Evolutionary conservation across 2,888 invertebrate species (phyloP).

Genomic region (Spodoptera exigua): DNA sequence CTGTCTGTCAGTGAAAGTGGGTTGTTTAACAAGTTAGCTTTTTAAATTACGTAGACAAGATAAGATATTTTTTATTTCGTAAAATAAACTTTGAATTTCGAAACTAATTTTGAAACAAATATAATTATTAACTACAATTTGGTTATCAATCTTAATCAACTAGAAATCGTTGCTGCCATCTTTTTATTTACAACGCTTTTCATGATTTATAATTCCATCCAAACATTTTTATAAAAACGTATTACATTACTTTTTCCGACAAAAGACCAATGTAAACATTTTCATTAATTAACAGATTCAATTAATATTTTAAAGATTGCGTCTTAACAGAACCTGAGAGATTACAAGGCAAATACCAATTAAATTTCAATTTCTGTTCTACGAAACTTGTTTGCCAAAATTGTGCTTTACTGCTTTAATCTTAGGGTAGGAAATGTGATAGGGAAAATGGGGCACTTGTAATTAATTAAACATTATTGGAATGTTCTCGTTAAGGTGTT

Average conservation of each 20-base stretch:
- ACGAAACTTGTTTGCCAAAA: slow-evolving; percentile 24
- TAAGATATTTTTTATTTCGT: too few species aligned
- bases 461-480: slow-evolving; percentile 55
- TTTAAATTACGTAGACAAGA: too few species aligned
- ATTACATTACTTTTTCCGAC: neutral
- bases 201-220: too few species aligned
- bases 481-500: slow-evolving; percentile 43
- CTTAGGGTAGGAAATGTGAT: slow-evolving; percentile 33
- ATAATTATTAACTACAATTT: too few species aligned
- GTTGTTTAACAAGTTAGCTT: too few species aligned
- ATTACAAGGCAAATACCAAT: slow-evolving; percentile 57
- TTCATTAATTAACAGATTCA: slow-evolving; percentile 44
- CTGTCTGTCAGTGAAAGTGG: too few species aligned
- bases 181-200: too few species aligned
- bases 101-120: too few species aligned
- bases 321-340: slow-evolving; percentile 32
- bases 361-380: slow-evolving; percentile 50
- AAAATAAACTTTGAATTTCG: too few species aligned
- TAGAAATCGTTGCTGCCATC: too few species aligned
- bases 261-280: slow-evolving; percentile 38
- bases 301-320: slow-evolving; percentile 52
- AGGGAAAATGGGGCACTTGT: slow-evolving; percentile 17
- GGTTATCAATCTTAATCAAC: too few species aligned
- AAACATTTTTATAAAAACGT: too few species aligned
- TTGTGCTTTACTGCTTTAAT: slow-evolving; percentile 22